A percentile compares a stretch with the other conserved stretches of the same genome.
Conservation (phyloP, 2,888 invertebrate genomes). For the Isotomurus palustris region DNA sequence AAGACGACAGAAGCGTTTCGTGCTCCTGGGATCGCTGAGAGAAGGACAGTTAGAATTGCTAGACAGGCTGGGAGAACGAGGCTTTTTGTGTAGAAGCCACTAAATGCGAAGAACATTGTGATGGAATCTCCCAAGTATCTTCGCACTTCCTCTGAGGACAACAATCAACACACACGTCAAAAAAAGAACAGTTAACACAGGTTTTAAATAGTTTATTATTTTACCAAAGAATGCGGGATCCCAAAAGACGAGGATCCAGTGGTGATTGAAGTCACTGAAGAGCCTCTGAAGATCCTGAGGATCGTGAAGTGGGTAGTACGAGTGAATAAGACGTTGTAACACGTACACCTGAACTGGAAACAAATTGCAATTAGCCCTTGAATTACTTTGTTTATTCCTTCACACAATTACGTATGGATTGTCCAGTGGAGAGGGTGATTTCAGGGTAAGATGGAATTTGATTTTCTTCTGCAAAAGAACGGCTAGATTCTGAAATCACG, state of each 20-base stretch:
- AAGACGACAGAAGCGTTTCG: background rate
- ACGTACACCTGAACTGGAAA: slow-evolving; percentile 18
- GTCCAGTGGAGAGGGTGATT: slow-evolving; percentile 8
- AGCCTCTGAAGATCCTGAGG: slow-evolving; percentile 16
- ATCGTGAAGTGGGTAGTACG: slow-evolving; percentile 22
- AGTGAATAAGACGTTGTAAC: slow-evolving; percentile 2
- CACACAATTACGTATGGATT: too few species aligned
- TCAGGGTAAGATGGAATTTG: slow-evolving; percentile 21
- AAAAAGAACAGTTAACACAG: too few species aligned
- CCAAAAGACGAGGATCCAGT: too few species aligned
- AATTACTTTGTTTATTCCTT: too few species aligned
- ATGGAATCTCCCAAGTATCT: slow-evolving; percentile 23
- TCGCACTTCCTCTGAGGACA: slow-evolving; percentile 13
- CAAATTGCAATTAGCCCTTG: too few species aligned
- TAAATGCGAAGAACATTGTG: slow-evolving; percentile 24
- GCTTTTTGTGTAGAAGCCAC: slow-evolving; percentile 16
- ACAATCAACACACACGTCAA: background rate
- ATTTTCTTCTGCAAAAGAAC: too few species aligned
- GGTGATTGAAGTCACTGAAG: too few species aligned
- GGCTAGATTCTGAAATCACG: too few species aligned
- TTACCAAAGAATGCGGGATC: too few species aligned
- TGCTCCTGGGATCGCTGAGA: background rate
- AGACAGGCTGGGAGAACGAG: slow-evolving; percentile 8
- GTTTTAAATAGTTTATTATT: too few species aligned
- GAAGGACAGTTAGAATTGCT: background rate